These are phyloP conservation scores for Dasyornis broadbenti DNA, from an alignment of 2,113 vertebrate genomes.

Conservation along the genomic window DNA sequence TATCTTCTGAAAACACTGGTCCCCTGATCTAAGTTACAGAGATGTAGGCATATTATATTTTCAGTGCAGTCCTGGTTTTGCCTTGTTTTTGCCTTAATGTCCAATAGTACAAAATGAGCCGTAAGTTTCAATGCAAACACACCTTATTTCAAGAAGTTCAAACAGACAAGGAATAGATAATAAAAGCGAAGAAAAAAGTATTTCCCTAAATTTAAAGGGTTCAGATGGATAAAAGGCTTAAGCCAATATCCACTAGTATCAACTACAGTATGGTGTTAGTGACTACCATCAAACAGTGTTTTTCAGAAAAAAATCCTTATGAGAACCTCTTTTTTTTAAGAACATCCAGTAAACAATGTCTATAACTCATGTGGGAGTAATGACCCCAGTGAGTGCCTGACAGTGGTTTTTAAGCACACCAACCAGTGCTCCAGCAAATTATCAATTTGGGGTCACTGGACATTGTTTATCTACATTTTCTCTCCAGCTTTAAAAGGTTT, in stretches of 20 bases:
- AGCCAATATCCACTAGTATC: not conserved
- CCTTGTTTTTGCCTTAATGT: not conserved
- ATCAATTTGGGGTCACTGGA: not conserved
- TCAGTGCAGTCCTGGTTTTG: not conserved
- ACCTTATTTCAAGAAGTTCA: not conserved
- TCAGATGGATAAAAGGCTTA: not conserved
- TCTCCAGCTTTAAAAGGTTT: not conserved
- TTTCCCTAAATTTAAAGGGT: not conserved
- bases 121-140: not conserved
- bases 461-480: not conserved
- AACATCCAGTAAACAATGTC: not conserved
- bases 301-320: not conserved
- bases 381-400: not conserved
- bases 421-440: not conserved
- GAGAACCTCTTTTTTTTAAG: not conserved
- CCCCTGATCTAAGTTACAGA: not conserved
- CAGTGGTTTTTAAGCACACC: not conserved
- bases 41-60: not conserved
- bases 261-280: not conserved
- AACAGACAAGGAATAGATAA: not conserved
- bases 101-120: not conserved
- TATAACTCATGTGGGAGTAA: not conserved
- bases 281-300: not conserved
- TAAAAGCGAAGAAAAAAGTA: not conserved
- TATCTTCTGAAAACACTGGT: not conserved